Evolutionary conservation across 2,797 vertebrate species (phyloP).

Genomic region (Naso thynnoides): DNA sequence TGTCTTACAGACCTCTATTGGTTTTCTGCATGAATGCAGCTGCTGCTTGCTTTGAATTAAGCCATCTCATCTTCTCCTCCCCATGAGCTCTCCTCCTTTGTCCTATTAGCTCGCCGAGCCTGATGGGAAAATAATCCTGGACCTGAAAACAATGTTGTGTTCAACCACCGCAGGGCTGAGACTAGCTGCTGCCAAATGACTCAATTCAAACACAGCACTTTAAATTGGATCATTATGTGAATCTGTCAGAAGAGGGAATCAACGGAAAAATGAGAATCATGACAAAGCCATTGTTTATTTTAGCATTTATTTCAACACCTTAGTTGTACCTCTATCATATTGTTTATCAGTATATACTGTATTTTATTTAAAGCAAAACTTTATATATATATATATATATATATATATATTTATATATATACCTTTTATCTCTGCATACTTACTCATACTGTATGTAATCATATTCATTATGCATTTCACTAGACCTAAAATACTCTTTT

Average conservation of each 20-base stretch:
- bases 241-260: slow-evolving; percentile 45
- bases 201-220: slow-evolving; percentile 61
- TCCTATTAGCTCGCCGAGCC: slow-evolving; percentile 63
- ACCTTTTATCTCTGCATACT: slow-evolving; percentile 84
- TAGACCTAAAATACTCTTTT: slow-evolving; percentile 86
- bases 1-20: slow-evolving; percentile 37
- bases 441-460: slow-evolving; percentile 82
- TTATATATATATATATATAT: slow-evolving; percentile 67
- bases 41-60: slow-evolving; percentile 67
- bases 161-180: slow-evolving; percentile 51
- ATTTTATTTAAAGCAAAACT: slow-evolving; percentile 84
- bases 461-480: slow-evolving; percentile 81
- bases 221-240: slow-evolving; percentile 65
- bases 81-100: slow-evolving; percentile 58
- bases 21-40: slow-evolving; percentile 56
- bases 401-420: slow-evolving; percentile 71
- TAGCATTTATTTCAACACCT: slow-evolving; percentile 87
- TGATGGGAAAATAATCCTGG: slow-evolving; percentile 71
- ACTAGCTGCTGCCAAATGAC: slow-evolving; percentile 66
- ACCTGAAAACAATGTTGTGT: slow-evolving; percentile 64
- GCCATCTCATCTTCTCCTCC: slow-evolving; percentile 62
- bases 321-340: slow-evolving; percentile 84
- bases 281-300: slow-evolving; percentile 75
- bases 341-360: slow-evolving; percentile 80
- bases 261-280: slow-evolving; percentile 68